Evolutionary conservation across 2,797 vertebrate genomes (phyloP), one percentile per base, ranked within the genome.

Genomic region (Ispidina lecontei): DNA sequence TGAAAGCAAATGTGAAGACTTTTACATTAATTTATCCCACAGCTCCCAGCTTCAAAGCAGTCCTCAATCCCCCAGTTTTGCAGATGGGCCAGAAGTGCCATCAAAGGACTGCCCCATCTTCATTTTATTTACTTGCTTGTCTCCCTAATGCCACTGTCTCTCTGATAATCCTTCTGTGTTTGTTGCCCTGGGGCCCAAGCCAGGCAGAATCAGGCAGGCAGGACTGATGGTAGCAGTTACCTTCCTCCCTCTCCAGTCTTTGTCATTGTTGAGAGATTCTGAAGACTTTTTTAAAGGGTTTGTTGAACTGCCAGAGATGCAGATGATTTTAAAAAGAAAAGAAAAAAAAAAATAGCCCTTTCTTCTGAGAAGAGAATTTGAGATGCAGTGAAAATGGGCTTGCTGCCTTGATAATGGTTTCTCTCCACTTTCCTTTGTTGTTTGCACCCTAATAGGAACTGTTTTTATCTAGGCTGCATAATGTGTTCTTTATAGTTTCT

Each of bases 401-500:
- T 82, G 29, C 21, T 89, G 56, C 84, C 84, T 78, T 44, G 26
- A 35, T 82, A 90, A 35, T 28, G 33, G 41, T 67, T 94, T 93
- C 37, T 84, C 18, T 93, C 52, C 25, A 23, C 5, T 21, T 73
- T 84, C 56, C 25, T 25, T 10, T 75, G 39, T 54, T 7, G 37
- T 73, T 94, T 91, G 76, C 54, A 46, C 79, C 13, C n/a, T 82
- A 59, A 60, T 54, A 60, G 7, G 68, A 63, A 72, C 69, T n/a
- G 51, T 84, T 89, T 87, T 74, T 87, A 64, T 74, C 81, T 79
- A 20, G 46, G 29, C 60, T 87, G 37, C 58, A 62, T 87, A 76
- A 71, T 90, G 12, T 39, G 19, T 37, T 35, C 16, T 79, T 89
- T 64, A 28, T 76, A 14, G 28, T 79, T 89, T 90, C 68, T 84